Evolutionary conservation across 2,888 invertebrate species (phyloP).

Genomic region (Platypus cylindrus): DNA sequence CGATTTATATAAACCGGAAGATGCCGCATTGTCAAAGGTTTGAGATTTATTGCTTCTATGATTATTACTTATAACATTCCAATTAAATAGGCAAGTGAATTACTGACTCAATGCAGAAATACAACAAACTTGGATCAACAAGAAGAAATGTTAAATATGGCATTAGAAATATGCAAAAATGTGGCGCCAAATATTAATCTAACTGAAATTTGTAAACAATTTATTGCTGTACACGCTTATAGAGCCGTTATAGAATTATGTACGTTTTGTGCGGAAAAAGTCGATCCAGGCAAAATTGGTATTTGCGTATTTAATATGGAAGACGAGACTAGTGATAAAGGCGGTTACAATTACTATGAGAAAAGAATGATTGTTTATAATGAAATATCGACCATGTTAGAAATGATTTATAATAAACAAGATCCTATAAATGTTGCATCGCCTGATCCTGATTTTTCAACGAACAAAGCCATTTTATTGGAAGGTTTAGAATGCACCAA

Average conservation of each 20-base stretch:
- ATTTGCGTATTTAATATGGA: constrained; percentile 77
- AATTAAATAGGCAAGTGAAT: constrained; percentile 62
- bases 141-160: constrained; percentile 62
- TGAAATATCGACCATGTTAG: constrained; percentile 68
- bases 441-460: constrained; percentile 9
- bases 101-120: constrained; percentile 67
- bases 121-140: constrained; percentile 63
- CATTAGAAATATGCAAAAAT: constrained; percentile 75
- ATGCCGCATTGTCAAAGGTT: constrained; percentile 91
- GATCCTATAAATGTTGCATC: constrained; percentile 8
- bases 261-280: constrained; percentile 66
- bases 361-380: constrained; percentile 69
- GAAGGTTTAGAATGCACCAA: constrained; percentile 11
- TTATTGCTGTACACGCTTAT: constrained; percentile 69
- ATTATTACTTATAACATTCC: constrained; percentile 2
- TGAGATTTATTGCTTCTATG: background rate
- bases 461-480: constrained; percentile 15
- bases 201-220: constrained; percentile 71
- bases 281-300: constrained; percentile 83
- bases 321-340: constrained; percentile 70
- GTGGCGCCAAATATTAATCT: constrained; percentile 81
- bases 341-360: constrained; percentile 42
- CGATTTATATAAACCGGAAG: constrained; percentile 84
- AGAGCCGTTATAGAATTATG: constrained; percentile 83
- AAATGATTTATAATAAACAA: constrained; percentile 42